Conservation (phyloP, 64 coral and sea anemone species). For the Dendrophyllia cribrosa region DNA sequence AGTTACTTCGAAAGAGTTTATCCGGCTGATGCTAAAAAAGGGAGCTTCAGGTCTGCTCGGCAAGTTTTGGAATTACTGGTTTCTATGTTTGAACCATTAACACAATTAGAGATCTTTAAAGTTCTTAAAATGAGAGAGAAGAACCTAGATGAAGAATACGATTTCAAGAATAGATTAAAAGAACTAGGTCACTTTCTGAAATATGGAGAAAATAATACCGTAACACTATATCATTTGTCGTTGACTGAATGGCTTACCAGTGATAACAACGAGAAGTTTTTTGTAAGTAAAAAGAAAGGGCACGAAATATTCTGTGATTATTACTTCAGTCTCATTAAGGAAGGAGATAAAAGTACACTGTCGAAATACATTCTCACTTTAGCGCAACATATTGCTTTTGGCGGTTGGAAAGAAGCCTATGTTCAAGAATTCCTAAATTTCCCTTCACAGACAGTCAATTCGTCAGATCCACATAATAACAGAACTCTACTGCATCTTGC, state of each 20-base stretch:
- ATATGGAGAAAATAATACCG: constrained; percentile 22
- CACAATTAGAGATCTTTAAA: constrained; percentile 12
- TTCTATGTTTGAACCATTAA: constrained; percentile 48
- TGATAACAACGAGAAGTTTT: constrained; percentile 27
- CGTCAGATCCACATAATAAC: background rate
- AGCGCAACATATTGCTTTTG: constrained; percentile 39
- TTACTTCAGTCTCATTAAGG: constrained; percentile 40
- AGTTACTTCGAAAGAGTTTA: constrained; percentile 67
- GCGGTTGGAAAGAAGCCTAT: constrained; percentile 14
- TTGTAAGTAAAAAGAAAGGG: constrained; percentile 63
- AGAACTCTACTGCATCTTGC: constrained; percentile 58
- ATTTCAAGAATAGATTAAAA: constrained; percentile 45
- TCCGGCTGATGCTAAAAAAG: background rate
- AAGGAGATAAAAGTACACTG: background rate
- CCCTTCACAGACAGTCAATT: constrained; percentile 29
- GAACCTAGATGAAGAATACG: constrained; percentile 55
- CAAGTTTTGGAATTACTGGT: constrained; percentile 76
- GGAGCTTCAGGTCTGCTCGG: constrained; percentile 34
- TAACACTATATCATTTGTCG: constrained; percentile 65
- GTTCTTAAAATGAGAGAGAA: constrained; percentile 48
- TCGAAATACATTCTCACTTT: constrained; percentile 18
- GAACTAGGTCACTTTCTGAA: constrained; percentile 60
- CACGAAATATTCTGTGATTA: constrained; percentile 45
- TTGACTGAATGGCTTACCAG: constrained; percentile 75
- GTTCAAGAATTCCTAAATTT: constrained; percentile 43